These are phyloP conservation scores for Poecilia velifera DNA, from an alignment of 2,797 vertebrate species.

Conservation along the genomic window DNA sequence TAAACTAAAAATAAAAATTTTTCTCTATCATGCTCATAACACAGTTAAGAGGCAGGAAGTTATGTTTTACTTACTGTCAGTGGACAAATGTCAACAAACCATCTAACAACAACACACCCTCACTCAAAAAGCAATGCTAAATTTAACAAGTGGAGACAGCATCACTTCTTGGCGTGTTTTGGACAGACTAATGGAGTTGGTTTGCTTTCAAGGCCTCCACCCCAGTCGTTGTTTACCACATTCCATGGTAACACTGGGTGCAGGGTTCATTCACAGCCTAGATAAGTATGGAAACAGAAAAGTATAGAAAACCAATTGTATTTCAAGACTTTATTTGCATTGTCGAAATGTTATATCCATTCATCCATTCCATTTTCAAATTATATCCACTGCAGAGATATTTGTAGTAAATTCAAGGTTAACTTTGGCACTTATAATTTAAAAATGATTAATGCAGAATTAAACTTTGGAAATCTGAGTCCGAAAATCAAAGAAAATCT, in stretches of 20 bases:
- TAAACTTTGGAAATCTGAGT: not conserved
- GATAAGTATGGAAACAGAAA: not conserved
- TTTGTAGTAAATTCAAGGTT: not conserved
- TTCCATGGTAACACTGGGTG: constrained; percentile 25
- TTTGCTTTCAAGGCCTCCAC: constrained; percentile 36
- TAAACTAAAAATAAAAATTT: constrained; percentile 48
- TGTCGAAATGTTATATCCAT: not conserved
- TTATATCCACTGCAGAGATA: not conserved
- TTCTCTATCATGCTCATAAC: constrained; percentile 42
- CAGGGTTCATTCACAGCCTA: not conserved
- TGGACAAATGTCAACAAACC: constrained; percentile 64
- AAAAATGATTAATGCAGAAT: not conserved
- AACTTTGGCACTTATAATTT: not conserved
- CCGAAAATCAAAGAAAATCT: not conserved
- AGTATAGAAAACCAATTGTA: not conserved
- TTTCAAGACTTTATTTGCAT: not conserved
- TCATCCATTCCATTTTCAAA: not conserved
- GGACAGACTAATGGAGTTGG: constrained; percentile 30
- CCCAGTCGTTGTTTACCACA: constrained; percentile 37
- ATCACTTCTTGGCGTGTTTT: constrained; percentile 23
- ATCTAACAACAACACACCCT: constrained; percentile 51
- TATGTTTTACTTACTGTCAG: constrained; percentile 56
- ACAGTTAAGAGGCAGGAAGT: constrained; percentile 53
- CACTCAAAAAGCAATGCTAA: constrained; percentile 26
- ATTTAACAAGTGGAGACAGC: constrained; percentile 49